Conservation (phyloP, 2,888 invertebrate species). For the Ceramica pisi region DNA sequence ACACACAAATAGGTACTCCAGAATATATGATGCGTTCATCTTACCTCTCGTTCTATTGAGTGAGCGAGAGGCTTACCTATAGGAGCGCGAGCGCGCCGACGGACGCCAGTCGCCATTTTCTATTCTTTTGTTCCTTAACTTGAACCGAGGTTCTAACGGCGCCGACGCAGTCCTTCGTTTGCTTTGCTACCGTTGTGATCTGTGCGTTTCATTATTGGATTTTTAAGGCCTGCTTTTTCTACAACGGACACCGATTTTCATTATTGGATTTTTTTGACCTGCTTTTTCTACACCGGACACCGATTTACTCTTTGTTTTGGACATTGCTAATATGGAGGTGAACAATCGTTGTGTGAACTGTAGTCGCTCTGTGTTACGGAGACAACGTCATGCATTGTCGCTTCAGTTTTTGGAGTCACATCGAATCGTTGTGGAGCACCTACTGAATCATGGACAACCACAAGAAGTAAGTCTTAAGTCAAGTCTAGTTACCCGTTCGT, state of each 20-base stretch:
- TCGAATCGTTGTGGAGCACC: constrained; percentile 17
- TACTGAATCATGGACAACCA: constrained; percentile 21
- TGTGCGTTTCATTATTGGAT: too few relatives aligned
- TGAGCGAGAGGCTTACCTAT: constrained; percentile 17
- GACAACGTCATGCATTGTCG: constrained; percentile 10
- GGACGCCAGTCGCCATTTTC: constrained; percentile 15
- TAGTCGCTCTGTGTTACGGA: constrained; percentile 24
- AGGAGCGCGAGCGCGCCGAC: constrained; percentile 15
- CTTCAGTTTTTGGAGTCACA: constrained; percentile 23
- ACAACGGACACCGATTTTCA: too few relatives aligned
- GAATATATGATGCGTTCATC: constrained; percentile 23
- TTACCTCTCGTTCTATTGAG: constrained; percentile 20
- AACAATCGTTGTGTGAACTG: constrained; percentile 25
- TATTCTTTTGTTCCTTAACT: constrained; percentile 16
- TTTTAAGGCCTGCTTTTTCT: too few relatives aligned
- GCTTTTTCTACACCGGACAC: constrained; percentile 2
- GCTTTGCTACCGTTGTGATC: too few relatives aligned
- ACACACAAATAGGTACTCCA: constrained; percentile 15
- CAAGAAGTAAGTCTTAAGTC: constrained; percentile 16
- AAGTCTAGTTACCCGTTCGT: constrained; percentile 13
- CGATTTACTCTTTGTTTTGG: constrained; percentile 24
- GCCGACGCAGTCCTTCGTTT: too few relatives aligned
- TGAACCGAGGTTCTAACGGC: constrained; percentile 10
- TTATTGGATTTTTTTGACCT: too few relatives aligned
- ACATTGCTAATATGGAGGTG: constrained; percentile 25